A percentile compares a stretch with the other conserved stretches of the same genome.
phyloP scores from a whole-genome alignment of 2,888 invertebrate genomes.

The Campaea margaritaria region DNA sequence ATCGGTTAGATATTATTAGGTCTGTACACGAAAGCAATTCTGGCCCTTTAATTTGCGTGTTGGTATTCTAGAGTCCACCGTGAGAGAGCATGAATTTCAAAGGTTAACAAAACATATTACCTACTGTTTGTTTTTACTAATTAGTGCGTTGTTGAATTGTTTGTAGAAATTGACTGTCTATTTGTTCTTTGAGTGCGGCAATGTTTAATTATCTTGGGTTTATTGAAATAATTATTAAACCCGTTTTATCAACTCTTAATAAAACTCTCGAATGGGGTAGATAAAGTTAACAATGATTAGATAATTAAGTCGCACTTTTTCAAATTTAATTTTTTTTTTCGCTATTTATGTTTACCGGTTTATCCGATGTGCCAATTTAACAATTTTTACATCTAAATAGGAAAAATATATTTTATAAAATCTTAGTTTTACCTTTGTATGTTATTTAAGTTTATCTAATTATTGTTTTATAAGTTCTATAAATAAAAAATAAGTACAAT shows the following conservation, averaged over 20 bases:
- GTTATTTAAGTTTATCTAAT: no score
- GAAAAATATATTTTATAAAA: no score
- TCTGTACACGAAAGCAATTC: constrained; percentile 43
- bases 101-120: not conserved
- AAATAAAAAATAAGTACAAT: no score
- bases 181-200: not conserved
- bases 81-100: constrained; percentile 17
- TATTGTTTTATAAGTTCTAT: no score
- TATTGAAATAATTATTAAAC: not conserved
- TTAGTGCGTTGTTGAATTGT: not conserved
- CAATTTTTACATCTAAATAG: no score
- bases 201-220: not conserved
- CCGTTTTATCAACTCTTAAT: no score
- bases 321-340: no score
- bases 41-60: constrained; percentile 43
- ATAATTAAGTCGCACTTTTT: no score
- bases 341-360: not conserved
- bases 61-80: constrained; percentile 24
- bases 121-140: not conserved
- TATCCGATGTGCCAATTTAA: no score
- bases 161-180: not conserved
- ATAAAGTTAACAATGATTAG: not conserved
- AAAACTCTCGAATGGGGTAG: no score
- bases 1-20: constrained; percentile 48
- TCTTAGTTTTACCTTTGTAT: no score